Evolutionary conservation across 2,113 vertebrate genomes (phyloP).

Genomic region (Sorex fumeus): DNA sequence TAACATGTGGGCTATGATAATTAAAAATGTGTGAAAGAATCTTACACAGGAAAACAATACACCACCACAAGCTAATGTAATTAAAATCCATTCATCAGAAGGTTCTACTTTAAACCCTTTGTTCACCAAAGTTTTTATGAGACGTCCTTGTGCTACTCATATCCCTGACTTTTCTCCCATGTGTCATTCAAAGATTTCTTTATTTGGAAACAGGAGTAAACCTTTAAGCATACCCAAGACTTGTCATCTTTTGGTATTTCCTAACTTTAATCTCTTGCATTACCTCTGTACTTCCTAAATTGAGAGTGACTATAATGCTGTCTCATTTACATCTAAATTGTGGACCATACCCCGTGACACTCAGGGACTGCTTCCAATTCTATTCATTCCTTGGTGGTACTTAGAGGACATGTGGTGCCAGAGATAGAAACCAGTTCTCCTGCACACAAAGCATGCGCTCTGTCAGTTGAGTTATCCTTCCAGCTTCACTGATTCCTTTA

Average conservation of each 20-base stretch:
- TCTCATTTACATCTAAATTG: not conserved
- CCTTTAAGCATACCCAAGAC: not conserved
- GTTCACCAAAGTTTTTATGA: not conserved
- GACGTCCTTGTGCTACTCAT: not conserved
- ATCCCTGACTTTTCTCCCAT: not conserved
- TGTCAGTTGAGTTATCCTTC: no score
- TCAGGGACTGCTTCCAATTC: no score
- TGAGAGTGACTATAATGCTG: not conserved
- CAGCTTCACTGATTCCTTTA: no score
- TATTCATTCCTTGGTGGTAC: no score
- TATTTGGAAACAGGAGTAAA: conserved; percentile 5
- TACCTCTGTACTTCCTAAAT: not conserved
- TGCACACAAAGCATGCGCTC: no score
- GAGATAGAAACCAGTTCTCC: no score
- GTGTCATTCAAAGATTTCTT: not conserved
- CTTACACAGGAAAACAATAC: not conserved
- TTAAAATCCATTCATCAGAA: conserved; percentile 21
- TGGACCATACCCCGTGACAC: no score
- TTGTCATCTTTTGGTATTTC: conserved; percentile 24
- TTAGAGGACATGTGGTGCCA: no score
- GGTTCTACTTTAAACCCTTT: not conserved
- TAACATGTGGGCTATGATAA: conserved; percentile 1
- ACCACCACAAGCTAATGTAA: not conserved
- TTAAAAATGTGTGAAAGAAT: not conserved
- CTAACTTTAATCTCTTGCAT: not conserved